Percentiles rank a stretch among this genome's conserved stretches.
Conservation (phyloP, 37 sponge, comb jelly and placozoan species). For the Bolinopsis microptera region DNA sequence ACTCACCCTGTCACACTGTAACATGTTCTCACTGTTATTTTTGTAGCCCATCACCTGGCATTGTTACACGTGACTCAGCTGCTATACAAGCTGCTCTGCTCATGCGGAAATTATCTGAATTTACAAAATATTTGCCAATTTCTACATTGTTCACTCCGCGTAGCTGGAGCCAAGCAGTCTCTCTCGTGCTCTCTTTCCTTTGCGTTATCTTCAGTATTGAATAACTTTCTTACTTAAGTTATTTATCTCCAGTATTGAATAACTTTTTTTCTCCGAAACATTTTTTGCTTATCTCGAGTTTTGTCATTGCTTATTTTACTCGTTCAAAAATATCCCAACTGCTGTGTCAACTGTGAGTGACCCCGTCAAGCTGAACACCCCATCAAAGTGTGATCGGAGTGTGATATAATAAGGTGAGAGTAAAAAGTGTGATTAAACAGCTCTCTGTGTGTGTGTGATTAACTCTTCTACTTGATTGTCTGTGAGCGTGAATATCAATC, state of each 20-base stretch:
- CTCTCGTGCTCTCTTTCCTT: not conserved
- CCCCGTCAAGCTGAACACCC: not conserved
- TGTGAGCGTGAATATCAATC: not conserved
- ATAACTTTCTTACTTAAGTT: not conserved
- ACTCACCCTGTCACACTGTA: too few relatives aligned
- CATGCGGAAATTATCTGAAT: not conserved
- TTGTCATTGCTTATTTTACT: not conserved
- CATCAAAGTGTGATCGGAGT: not conserved
- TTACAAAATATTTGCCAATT: not conserved
- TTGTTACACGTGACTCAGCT: not conserved
- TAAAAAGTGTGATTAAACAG: not conserved
- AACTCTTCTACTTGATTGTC: not conserved
- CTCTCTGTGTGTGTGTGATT: not conserved
- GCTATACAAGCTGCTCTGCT: not conserved
- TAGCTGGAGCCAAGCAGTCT: not conserved
- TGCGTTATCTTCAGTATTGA: not conserved
- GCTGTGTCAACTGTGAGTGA: not conserved
- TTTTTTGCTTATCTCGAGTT: not conserved
- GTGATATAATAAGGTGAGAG: not conserved
- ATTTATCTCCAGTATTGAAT: not conserved
- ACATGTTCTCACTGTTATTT: not conserved
- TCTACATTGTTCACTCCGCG: not conserved
- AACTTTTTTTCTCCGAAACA: not conserved
- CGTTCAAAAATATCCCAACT: not conserved
- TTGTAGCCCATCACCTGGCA: not conserved